Evolutionary conservation across 2,113 vertebrate genomes (phyloP).

Genomic region (Recurvirostra avosetta): DNA sequence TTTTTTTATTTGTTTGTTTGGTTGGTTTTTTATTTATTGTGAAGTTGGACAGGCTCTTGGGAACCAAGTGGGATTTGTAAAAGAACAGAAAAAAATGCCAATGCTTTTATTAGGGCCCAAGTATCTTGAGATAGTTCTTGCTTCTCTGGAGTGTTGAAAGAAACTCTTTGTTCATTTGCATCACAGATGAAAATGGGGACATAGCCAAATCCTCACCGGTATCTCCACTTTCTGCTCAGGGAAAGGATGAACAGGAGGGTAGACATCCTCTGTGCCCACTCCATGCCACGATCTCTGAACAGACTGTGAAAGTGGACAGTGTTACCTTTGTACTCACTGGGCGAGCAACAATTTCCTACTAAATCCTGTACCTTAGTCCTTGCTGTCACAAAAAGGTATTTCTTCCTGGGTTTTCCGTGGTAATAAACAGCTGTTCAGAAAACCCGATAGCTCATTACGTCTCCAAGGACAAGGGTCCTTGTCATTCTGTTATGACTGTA

Average conservation of each 20-base stretch:
- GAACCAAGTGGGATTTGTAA: background rate
- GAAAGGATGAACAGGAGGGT: background rate
- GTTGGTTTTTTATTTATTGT: background rate
- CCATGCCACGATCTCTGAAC: background rate
- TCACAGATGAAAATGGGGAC: fast-evolving
- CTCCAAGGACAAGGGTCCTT: background rate
- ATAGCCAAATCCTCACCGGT: background rate
- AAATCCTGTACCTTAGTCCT: background rate
- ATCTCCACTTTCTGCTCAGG: background rate
- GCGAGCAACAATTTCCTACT: background rate
- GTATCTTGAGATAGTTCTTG: background rate
- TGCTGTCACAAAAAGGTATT: background rate
- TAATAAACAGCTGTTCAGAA: background rate
- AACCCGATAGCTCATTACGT: background rate
- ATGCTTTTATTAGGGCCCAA: fast-evolving
- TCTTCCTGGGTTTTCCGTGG: background rate
- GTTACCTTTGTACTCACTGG: background rate
- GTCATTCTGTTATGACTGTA: background rate
- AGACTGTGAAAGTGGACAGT: background rate
- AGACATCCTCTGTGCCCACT: background rate
- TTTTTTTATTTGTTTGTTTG: background rate
- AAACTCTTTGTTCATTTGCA: background rate
- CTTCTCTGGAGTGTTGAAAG: background rate
- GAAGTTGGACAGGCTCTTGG: background rate
- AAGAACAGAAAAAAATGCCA: background rate